These are phyloP conservation scores for Phaenicophaeus curvirostris DNA, from an alignment of 2,797 vertebrate species.

Conservation along the genomic window DNA sequence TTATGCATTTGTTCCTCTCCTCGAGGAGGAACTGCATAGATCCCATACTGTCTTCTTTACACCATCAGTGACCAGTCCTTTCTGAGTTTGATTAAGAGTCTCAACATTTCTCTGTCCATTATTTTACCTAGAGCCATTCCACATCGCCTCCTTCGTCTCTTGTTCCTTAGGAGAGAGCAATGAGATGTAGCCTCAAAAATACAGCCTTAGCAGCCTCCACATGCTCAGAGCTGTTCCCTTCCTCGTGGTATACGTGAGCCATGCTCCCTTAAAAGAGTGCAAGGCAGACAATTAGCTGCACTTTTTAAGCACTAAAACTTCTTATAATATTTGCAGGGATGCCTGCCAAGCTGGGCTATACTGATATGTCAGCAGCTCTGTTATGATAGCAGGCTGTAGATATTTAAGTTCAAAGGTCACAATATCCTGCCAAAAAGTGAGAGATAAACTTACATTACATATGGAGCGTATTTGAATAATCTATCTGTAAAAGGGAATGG, in stretches of 20 bases:
- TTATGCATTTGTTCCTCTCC: background rate
- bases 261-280: background rate
- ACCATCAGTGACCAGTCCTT: background rate
- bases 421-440: background rate
- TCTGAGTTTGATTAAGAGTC: background rate
- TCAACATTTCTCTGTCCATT: background rate
- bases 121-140: background rate
- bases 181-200: background rate
- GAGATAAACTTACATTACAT: constrained; percentile 4
- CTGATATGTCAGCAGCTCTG: constrained; percentile 39
- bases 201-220: background rate
- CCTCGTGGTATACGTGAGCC: background rate
- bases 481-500: background rate
- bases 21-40: background rate
- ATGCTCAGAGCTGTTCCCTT: background rate
- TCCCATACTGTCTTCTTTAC: background rate
- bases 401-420: constrained; percentile 55
- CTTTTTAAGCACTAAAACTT: constrained; percentile 23
- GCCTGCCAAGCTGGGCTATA: constrained; percentile 28
- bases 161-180: background rate
- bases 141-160: background rate
- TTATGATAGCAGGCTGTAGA: constrained; percentile 4
- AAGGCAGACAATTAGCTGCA: background rate
- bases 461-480: background rate
- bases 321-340: constrained; percentile 13